A percentile compares a stretch with the other conserved stretches of the same genome.
Evolutionary conservation across 2,888 invertebrate species (phyloP).

Genomic region (Drosophila fungiperda): DNA sequence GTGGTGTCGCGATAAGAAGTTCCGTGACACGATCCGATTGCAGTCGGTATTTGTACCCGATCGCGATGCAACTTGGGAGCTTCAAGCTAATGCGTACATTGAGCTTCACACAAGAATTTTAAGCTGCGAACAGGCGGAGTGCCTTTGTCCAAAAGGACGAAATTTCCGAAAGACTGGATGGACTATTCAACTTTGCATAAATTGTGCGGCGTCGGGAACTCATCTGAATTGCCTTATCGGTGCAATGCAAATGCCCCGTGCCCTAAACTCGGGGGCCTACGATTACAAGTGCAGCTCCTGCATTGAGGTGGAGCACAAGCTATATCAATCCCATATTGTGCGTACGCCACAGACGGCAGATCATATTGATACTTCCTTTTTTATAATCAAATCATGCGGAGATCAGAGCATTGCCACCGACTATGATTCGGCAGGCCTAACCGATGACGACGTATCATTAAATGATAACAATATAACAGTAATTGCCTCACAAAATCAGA

Average conservation of each 20-base stretch:
- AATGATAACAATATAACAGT: slow-evolving; percentile 30
- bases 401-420: neutral
- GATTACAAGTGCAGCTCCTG: slow-evolving; percentile 68
- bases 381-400: slow-evolving; percentile 20
- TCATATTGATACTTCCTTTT: slow-evolving; percentile 31
- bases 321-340: neutral
- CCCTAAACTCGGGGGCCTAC: neutral
- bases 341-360: neutral
- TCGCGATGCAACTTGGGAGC: slow-evolving; percentile 94
- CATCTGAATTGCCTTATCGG: slow-evolving; percentile 64
- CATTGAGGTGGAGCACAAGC: slow-evolving; percentile 34
- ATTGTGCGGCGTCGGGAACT: slow-evolving; percentile 73
- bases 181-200: slow-evolving; percentile 62
- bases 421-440: slow-evolving; percentile 15
- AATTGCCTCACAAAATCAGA: slow-evolving; percentile 9
- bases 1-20: slow-evolving; percentile 76
- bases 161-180: slow-evolving; percentile 73
- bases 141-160: slow-evolving; percentile 88
- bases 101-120: slow-evolving; percentile 88
- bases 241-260: slow-evolving; percentile 6
- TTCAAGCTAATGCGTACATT: slow-evolving; percentile 89
- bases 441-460: slow-evolving; percentile 27
- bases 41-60: slow-evolving; percentile 82
- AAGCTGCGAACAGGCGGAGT: slow-evolving; percentile 87
- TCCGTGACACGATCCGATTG: slow-evolving; percentile 73